Evolutionary conservation across 2,113 vertebrate species (phyloP), one percentile per base, ranked within the genome.

Genomic region (Myiagra hebetior): DNA sequence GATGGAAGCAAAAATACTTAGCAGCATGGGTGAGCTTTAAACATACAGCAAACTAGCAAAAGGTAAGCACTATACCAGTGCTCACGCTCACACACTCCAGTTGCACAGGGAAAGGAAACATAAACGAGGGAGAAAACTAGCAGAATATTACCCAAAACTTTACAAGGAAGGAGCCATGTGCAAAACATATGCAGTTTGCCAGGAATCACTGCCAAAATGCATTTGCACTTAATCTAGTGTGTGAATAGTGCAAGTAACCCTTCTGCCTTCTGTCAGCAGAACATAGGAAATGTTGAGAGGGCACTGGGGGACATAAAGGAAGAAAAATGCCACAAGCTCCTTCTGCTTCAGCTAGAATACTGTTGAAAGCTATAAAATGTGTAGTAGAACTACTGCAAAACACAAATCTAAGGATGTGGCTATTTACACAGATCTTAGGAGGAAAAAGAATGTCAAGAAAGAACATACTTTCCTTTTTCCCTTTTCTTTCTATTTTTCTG

Each of bases 191-290:
- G 62, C 62, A 82, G 57, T 82, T 94, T 76, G 82, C 41, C 35
- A 52, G 31, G 56, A 60, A 65, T 85, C 63, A 17, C 41, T 95
- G 88, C 85, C 96, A 94, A 86, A 82, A 93, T 13, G 33, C 19
- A 57, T 86, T 93, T 89, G 46, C 79, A 73, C 26, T 75, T 77
- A 82, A 52, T 94, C 90, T 53, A 76, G 70, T 37, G 56, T 67
- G 55, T 3, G 16, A 73, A 22, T 10, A 19, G 20, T 88, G 88
- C 91, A 94, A 94, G 75, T 67, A 85, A 86, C 72, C 72, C 59
- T 88, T 74, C 76, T 94, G 85, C 76, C 87, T 82, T 50, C 94
- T 93, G 87, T 63, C 81, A 85, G 85, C 35, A 75, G 75, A 92
- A 76, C 5, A 27, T 3, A 35, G 79, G 47, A 84, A 80, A 80